Conservation (phyloP, 2,888 invertebrate genomes). For the Chironomus riparius region DNA sequence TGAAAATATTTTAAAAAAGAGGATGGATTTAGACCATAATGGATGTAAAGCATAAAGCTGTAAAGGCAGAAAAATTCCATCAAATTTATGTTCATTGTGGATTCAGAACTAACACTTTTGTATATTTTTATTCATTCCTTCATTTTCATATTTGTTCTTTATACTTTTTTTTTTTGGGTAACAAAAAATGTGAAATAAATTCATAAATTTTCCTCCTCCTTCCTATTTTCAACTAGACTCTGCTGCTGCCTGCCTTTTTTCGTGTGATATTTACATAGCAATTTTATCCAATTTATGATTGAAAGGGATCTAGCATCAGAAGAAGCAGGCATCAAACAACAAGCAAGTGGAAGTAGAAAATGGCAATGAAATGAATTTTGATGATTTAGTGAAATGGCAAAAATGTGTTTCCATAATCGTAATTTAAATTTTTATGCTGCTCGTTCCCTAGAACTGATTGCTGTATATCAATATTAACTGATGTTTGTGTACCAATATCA, state of each 20-base stretch:
- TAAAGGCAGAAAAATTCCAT: not conserved
- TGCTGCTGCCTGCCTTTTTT: not conserved
- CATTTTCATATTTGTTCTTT: not conserved
- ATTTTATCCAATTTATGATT: conserved; percentile 11
- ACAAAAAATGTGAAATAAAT: not conserved
- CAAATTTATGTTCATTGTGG: not conserved
- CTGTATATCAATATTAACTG: too few species aligned
- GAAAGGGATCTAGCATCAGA: conserved; percentile 2
- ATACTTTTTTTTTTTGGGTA: not conserved
- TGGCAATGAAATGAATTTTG: not conserved
- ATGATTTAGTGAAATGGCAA: conserved; percentile 16
- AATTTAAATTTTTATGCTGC: not conserved
- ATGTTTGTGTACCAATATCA: too few species aligned
- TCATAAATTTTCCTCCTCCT: not conserved
- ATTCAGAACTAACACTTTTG: not conserved
- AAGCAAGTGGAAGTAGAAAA: not conserved
- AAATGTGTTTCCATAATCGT: not conserved
- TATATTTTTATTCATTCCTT: not conserved
- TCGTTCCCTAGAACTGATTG: not conserved
- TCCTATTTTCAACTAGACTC: not conserved
- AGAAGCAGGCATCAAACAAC: not conserved
- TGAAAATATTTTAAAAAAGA: too few species aligned
- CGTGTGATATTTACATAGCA: not conserved
- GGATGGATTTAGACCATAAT: too few species aligned
- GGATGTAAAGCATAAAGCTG: too few species aligned